These are phyloP conservation scores for Meriones psammophilus DNA, from an alignment of 2,797 vertebrate genomes.

Conservation along the genomic window DNA sequence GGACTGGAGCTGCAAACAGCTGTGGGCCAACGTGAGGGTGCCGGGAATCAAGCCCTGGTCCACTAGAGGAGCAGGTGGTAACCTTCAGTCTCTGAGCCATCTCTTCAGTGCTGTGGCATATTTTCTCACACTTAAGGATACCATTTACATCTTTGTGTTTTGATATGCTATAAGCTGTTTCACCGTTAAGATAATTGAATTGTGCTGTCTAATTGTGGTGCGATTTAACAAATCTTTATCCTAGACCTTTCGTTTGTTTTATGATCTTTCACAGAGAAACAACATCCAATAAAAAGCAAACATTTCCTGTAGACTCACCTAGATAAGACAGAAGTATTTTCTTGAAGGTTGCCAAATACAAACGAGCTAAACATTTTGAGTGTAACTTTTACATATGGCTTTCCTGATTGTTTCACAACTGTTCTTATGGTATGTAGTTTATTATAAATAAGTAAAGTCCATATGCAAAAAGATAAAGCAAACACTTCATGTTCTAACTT, in stretches of 20 bases:
- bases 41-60: too few relatives aligned
- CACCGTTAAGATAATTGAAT: constrained; percentile 5
- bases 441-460: too few relatives aligned
- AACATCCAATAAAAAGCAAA: constrained; percentile 11
- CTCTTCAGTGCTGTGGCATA: accelerated
- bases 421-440: too few relatives aligned
- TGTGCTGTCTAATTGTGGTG: neutral
- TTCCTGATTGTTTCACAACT: too few relatives aligned
- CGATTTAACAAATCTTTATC: neutral
- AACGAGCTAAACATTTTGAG: too few relatives aligned
- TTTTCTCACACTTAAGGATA: neutral
- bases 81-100: neutral
- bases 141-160: neutral
- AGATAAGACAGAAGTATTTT: too few relatives aligned
- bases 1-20: too few relatives aligned
- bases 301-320: neutral
- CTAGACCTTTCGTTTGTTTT: neutral
- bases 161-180: neutral
- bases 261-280: constrained; percentile 24
- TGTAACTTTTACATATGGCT: too few relatives aligned
- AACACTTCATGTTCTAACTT: constrained; percentile 33
- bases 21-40: neutral
- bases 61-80: neutral
- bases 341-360: too few relatives aligned
- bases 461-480: neutral